These are phyloP conservation scores for Anoplophora glabripennis DNA, from an alignment of 1,140 invertebrate genomes.

Conservation along the genomic window DNA sequence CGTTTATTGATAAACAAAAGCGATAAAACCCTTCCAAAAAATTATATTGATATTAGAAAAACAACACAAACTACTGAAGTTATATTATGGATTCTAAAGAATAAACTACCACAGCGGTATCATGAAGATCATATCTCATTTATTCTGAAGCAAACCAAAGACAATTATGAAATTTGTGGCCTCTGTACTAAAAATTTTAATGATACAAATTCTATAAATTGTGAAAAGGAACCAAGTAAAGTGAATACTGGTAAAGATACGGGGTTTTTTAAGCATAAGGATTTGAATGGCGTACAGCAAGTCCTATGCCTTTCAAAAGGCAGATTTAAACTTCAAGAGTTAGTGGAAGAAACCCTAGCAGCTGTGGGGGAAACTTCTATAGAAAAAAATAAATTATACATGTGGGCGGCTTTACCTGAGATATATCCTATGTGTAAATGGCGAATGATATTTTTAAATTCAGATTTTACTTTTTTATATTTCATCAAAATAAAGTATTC, in stretches of 20 bases:
- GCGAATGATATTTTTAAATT: constrained; percentile 37
- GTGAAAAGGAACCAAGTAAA: background rate
- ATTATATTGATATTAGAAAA: constrained; percentile 21
- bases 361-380: constrained; percentile 1
- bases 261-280: constrained; percentile 23
- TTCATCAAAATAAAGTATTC: constrained; percentile 32
- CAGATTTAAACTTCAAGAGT: constrained; percentile 16
- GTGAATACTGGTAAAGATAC: background rate
- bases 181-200: constrained; percentile 29
- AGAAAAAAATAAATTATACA: constrained; percentile 20
- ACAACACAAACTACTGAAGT: constrained; percentile 14
- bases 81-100: constrained; percentile 28
- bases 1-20: constrained; percentile 25
- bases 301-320: constrained; percentile 22
- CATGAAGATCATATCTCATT: constrained; percentile 22
- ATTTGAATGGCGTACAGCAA: constrained; percentile 23
- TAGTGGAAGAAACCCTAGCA: constrained; percentile 12
- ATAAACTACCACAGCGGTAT: constrained; percentile 23
- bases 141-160: constrained; percentile 31
- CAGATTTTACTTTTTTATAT: constrained; percentile 33
- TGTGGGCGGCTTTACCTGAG: constrained; percentile 30
- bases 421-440: constrained; percentile 27
- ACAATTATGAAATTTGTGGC: constrained; percentile 34
- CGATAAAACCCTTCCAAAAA: constrained; percentile 17
- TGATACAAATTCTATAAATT: background rate